These are phyloP conservation scores for Nomada ruficornis DNA, from an alignment of 2,888 invertebrate genomes.

Conservation along the genomic window DNA sequence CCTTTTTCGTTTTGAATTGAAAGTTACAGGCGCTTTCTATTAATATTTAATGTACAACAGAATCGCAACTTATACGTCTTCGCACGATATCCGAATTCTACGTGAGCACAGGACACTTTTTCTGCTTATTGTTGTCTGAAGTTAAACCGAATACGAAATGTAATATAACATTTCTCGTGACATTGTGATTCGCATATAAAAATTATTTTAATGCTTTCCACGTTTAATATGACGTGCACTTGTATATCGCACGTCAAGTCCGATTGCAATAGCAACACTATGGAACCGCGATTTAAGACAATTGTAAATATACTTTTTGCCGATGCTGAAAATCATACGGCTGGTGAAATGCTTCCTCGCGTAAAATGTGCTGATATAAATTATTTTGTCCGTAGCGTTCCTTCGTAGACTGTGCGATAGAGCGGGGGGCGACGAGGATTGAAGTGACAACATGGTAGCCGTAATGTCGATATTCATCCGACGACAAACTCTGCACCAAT, in stretches of 20 bases:
- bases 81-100: slow-evolving; percentile 13
- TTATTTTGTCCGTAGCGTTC: slow-evolving; percentile 86
- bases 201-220: slow-evolving; percentile 52
- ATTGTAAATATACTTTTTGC: slow-evolving; percentile 24
- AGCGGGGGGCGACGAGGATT: slow-evolving; percentile 70
- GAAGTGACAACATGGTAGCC: slow-evolving; percentile 40
- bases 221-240: slow-evolving; percentile 34
- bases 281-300: background rate
- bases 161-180: slow-evolving; percentile 6
- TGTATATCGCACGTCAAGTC: slow-evolving; percentile 19
- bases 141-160: background rate
- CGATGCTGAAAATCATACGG: slow-evolving; percentile 20
- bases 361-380: background rate
- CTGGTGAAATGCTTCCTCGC: background rate
- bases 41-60: slow-evolving; percentile 23
- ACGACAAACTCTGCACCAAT: slow-evolving; percentile 55
- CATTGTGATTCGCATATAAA: slow-evolving; percentile 78
- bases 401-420: slow-evolving; percentile 93
- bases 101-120: background rate
- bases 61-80: background rate
- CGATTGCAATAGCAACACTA: background rate
- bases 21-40: slow-evolving; percentile 33
- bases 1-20: too few species aligned
- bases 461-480: slow-evolving; percentile 44
- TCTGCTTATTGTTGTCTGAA: background rate